These are phyloP conservation scores for Actenoides hombroni DNA, from an alignment of 2,113 vertebrate genomes.

Conservation along the genomic window DNA sequence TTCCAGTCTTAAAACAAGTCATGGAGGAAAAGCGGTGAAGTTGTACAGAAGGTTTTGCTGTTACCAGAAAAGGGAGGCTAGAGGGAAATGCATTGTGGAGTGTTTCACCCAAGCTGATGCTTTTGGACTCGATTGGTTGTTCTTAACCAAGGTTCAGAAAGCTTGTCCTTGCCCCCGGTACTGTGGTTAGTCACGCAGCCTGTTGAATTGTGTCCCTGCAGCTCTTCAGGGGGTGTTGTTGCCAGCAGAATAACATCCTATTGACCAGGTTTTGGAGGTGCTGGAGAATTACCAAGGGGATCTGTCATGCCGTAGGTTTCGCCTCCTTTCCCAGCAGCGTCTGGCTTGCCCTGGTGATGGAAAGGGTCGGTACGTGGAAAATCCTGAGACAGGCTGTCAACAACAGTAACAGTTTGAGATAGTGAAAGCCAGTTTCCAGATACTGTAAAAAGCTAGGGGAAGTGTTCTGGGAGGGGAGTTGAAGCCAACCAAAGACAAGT, in stretches of 20 bases:
- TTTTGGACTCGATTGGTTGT: not conserved
- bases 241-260: not conserved
- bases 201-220: not conserved
- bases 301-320: not conserved
- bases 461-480: not conserved
- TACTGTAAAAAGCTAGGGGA: not conserved
- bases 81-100: not conserved
- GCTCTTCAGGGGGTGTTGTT: not conserved
- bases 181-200: not conserved
- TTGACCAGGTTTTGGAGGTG: not conserved
- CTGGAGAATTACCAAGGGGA: not conserved
- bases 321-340: not conserved
- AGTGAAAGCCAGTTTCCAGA: not conserved
- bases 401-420: not conserved
- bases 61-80: not conserved
- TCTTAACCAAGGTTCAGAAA: not conserved
- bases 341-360: not conserved
- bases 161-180: not conserved
- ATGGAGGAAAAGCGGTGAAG: not conserved
- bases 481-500: not conserved
- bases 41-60: not conserved
- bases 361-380: not conserved
- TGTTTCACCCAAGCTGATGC: not conserved
- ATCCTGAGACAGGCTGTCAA: not conserved
- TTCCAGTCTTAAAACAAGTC: not conserved